phyloP scores from a whole-genome alignment of 92 coral and sea anemone genomes.

The Montipora capitata region DNA sequence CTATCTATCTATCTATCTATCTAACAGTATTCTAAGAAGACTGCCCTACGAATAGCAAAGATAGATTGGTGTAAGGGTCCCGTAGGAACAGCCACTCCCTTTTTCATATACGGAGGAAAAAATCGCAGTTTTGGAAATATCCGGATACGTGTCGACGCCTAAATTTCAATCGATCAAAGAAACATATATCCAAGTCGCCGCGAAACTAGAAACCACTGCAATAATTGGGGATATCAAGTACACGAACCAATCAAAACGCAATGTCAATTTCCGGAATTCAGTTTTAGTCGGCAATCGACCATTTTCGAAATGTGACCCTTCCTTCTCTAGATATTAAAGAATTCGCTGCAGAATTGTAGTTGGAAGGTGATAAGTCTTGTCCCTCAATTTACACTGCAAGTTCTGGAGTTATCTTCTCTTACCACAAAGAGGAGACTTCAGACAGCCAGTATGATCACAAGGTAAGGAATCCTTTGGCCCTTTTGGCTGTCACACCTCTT shows the following conservation, averaged over 20 bases:
- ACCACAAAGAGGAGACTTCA: neutral
- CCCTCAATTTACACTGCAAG: neutral
- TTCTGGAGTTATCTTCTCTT: neutral
- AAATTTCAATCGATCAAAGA: too few relatives aligned
- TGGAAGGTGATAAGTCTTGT: neutral
- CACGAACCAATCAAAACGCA: slow-evolving; percentile 12
- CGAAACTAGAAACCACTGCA: neutral
- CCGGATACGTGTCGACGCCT: too few relatives aligned
- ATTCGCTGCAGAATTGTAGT: too few relatives aligned
- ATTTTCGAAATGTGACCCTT: slow-evolving; percentile 18
- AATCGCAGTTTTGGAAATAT: too few relatives aligned
- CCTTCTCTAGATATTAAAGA: too few relatives aligned
- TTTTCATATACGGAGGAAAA: too few relatives aligned
- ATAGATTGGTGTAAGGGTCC: too few relatives aligned
- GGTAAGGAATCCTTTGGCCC: neutral
- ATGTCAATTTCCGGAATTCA: slow-evolving; percentile 32
- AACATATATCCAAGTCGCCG: too few relatives aligned
- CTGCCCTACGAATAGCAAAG: too few relatives aligned
- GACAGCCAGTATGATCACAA: neutral
- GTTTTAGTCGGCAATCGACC: neutral
- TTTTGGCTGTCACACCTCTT: neutral
- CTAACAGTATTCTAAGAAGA: too few relatives aligned
- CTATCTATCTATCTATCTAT: too few relatives aligned
- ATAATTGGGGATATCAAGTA: neutral
- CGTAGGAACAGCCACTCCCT: too few relatives aligned